Evolutionary conservation across 2,888 invertebrate genomes (phyloP).

Genomic region (Gonocerus acuteangulatus): DNA sequence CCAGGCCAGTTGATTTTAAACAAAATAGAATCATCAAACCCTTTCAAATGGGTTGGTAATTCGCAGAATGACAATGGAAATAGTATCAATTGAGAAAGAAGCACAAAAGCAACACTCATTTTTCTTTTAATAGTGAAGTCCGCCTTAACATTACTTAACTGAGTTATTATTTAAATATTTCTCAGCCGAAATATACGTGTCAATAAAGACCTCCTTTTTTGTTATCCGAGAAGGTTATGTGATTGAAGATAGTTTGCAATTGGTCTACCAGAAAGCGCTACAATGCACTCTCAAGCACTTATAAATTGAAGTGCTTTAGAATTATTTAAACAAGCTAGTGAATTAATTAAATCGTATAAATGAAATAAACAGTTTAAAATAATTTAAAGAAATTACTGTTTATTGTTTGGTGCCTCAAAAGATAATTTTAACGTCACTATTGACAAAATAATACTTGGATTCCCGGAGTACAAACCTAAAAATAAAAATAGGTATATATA

Average conservation of each 20-base stretch:
- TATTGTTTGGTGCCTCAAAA: too few relatives aligned
- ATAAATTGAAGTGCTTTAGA: too few relatives aligned
- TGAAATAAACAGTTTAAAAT: too few relatives aligned
- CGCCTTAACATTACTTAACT: conserved; percentile 1
- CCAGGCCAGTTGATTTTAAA: conserved; percentile 76
- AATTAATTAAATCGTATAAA: too few relatives aligned
- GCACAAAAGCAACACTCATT: not conserved
- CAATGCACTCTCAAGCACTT: not conserved
- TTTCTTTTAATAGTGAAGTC: not conserved
- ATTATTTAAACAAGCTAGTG: too few relatives aligned
- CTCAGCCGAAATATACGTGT: conserved; percentile 14
- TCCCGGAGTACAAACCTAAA: too few relatives aligned
- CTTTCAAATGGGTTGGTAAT: conserved; percentile 51
- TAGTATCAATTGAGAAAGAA: not conserved
- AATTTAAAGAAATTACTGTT: too few relatives aligned
- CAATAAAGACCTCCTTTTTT: not conserved
- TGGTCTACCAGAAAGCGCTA: not conserved
- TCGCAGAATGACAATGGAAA: not conserved
- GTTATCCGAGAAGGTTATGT: not conserved
- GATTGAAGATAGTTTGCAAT: not conserved
- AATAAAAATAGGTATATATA: too few relatives aligned
- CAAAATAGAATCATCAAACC: conserved; percentile 72
- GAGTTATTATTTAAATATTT: not conserved
- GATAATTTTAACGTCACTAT: too few relatives aligned
- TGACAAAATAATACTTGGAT: too few relatives aligned